A percentile compares a stretch with the other conserved stretches of the same genome.
Conservation (phyloP, 1,140 invertebrate genomes). For the Drosophila tristis region DNA sequence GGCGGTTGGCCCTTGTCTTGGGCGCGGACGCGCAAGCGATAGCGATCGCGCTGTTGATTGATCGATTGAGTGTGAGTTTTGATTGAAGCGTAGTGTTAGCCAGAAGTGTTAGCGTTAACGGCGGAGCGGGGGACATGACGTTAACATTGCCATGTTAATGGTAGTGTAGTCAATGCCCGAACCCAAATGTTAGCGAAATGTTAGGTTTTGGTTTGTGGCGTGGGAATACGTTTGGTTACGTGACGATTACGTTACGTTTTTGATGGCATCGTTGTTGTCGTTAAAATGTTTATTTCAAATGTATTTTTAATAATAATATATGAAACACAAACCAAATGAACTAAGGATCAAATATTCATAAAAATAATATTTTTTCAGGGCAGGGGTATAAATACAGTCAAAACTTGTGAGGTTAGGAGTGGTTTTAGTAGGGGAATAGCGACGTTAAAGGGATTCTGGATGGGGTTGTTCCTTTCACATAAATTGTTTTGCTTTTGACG, state of each 20-base stretch:
- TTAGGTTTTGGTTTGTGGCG: constrained; percentile 63
- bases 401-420: constrained; percentile 17
- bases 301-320: constrained; percentile 47
- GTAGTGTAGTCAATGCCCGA: constrained; percentile 52
- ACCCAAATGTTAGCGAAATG: constrained; percentile 59
- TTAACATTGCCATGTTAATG: constrained; percentile 13
- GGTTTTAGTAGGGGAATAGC: constrained; percentile 37
- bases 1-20: constrained; percentile 95
- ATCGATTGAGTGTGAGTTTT: constrained; percentile 36
- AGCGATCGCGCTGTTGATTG: constrained; percentile 94
- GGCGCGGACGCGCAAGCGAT: constrained; percentile 96
- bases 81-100: constrained; percentile 31
- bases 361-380: neutral
- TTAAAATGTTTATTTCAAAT: constrained; percentile 38
- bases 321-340: constrained; percentile 61
- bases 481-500: constrained; percentile 61
- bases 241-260: constrained; percentile 76
- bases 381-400: constrained; percentile 9
- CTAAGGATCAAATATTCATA: constrained; percentile 27
- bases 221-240: constrained; percentile 54
- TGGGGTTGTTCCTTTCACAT: constrained; percentile 16
- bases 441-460: constrained; percentile 5
- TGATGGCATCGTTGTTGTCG: constrained; percentile 72
- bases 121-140: constrained; percentile 7
- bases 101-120: constrained; percentile 40